Percentiles rank a stretch among this genome's conserved stretches.
phyloP scores from a whole-genome alignment of 2,888 invertebrate species.

The Carcina quercana region DNA sequence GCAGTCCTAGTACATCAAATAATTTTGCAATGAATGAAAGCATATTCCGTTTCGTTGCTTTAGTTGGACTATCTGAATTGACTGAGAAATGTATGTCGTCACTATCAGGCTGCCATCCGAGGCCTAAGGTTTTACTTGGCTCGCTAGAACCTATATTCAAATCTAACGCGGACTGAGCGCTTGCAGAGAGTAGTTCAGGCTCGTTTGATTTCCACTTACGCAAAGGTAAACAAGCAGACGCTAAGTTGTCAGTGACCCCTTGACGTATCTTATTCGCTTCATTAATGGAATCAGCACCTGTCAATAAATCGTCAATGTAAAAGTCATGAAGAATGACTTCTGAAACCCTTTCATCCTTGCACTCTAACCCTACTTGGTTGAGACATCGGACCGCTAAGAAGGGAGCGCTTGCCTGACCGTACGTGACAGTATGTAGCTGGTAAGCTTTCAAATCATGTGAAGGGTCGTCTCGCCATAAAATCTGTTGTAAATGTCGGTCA shows the following conservation, averaged over 20 bases:
- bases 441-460: slow-evolving; percentile 6
- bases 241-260: slow-evolving; percentile 11
- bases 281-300: slow-evolving; percentile 11
- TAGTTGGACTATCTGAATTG: not conserved
- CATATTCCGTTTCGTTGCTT: slow-evolving; percentile 16
- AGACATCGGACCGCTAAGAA: slow-evolving; percentile 21
- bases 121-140: slow-evolving; percentile 13
- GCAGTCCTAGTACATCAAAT: slow-evolving; percentile 21
- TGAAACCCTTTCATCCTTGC: slow-evolving; percentile 10
- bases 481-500: slow-evolving; percentile 6
- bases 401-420: slow-evolving; percentile 21
- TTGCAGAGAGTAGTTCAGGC: slow-evolving; percentile 4
- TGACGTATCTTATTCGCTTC: slow-evolving; percentile 8
- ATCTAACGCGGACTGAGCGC: slow-evolving; percentile 7
- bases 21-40: slow-evolving; percentile 17
- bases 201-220: slow-evolving; percentile 18
- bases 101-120: slow-evolving; percentile 12
- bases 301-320: slow-evolving; percentile 22
- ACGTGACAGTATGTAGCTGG: slow-evolving; percentile 16
- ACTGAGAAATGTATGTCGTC: slow-evolving; percentile 13
- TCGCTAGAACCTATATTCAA: slow-evolving; percentile 11
- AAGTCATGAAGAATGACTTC: slow-evolving; percentile 20
- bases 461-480: slow-evolving; percentile 12
- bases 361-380: slow-evolving; percentile 17
- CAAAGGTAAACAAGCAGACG: slow-evolving; percentile 17